Evolutionary conservation across 2,113 vertebrate genomes (phyloP).

Genomic region (Dromaius novaehollandiae): DNA sequence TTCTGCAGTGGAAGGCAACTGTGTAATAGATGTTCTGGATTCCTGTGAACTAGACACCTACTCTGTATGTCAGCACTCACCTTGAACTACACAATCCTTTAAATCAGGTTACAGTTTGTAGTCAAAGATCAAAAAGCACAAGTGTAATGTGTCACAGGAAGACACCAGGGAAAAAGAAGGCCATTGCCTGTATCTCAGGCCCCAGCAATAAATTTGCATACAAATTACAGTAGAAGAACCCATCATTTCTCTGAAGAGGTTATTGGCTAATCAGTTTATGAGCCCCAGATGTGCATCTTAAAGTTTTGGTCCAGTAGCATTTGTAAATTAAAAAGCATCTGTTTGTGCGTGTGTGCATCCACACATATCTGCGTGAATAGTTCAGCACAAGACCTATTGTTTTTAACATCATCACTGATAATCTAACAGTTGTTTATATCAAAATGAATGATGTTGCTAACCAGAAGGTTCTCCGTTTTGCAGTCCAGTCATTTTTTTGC

Average conservation of each 20-base stretch:
- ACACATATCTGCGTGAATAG: neutral
- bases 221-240: neutral
- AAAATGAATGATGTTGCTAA: constrained; percentile 7
- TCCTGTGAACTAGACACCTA: neutral
- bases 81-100: neutral
- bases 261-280: neutral
- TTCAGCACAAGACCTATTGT: neutral
- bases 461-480: constrained; percentile 25
- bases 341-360: neutral
- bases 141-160: neutral
- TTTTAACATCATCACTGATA: neutral
- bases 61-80: neutral
- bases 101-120: neutral
- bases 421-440: constrained; percentile 29
- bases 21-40: neutral
- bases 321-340: neutral
- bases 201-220: neutral
- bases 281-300: neutral
- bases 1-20: neutral
- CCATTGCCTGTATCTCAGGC: rapidly evolving
- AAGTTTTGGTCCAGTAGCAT: neutral
- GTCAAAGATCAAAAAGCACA: neutral
- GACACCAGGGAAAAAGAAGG: neutral
- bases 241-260: neutral
- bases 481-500: neutral